phyloP scores from a whole-genome alignment of 2,113 vertebrate species.

The Prunella himalayana region DNA sequence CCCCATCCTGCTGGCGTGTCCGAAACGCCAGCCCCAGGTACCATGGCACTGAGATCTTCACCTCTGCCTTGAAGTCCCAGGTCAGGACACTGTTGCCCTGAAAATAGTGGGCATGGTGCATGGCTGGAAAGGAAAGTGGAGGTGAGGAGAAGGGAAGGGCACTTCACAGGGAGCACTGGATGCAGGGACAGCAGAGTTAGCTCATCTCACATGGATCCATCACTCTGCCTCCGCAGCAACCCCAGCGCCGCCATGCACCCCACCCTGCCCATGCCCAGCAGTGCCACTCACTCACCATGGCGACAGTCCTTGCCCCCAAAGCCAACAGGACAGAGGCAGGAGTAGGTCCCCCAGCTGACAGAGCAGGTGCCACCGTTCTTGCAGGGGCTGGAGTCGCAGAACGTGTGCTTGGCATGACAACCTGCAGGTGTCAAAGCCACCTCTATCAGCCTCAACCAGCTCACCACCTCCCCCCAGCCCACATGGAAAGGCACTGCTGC shows the following conservation, averaged over 20 bases:
- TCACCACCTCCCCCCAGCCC: not conserved
- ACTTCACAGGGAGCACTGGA: not conserved
- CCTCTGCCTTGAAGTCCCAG: slow-evolving; percentile 94
- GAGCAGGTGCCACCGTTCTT: slow-evolving; percentile 90
- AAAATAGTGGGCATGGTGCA: slow-evolving; percentile 92
- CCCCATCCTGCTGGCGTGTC: slow-evolving; percentile 82
- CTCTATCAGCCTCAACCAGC: not conserved
- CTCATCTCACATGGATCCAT: not conserved
- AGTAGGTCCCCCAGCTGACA: slow-evolving; percentile 92
- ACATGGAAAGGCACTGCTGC: not conserved
- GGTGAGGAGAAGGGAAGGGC: not conserved
- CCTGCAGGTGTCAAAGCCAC: slow-evolving; percentile 68
- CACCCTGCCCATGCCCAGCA: not conserved
- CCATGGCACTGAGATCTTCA: slow-evolving; percentile 91
- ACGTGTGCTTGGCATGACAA: slow-evolving; percentile 89
- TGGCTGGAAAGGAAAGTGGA: slow-evolving; percentile 73
- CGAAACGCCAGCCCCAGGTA: slow-evolving; percentile 93
- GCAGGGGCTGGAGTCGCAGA: slow-evolving; percentile 91
- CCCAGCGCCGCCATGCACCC: not conserved
- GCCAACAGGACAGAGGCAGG: slow-evolving; percentile 91
- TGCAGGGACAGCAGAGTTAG: not conserved
- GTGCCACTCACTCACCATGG: slow-evolving; percentile 77
- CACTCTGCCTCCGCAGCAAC: not conserved
- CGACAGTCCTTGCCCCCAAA: slow-evolving; percentile 96
- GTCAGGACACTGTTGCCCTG: slow-evolving; percentile 87